Conservation (phyloP, 2,888 invertebrate species). For the Caenorhabditis wallacei region DNA sequence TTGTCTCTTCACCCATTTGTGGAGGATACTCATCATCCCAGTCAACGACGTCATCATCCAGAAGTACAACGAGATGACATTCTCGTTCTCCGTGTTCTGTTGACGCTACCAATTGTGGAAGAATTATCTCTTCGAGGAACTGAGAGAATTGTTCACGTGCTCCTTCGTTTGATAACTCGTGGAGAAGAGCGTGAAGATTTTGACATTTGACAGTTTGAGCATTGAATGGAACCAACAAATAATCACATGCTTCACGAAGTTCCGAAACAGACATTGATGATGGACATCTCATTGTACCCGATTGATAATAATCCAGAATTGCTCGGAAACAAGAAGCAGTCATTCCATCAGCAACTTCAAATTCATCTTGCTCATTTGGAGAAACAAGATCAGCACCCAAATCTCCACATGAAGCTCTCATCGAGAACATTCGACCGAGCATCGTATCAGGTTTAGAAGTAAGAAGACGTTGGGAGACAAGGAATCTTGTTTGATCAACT, state of each 20-base stretch:
- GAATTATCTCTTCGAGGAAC: slow-evolving; percentile 94
- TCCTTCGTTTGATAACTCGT: slow-evolving; percentile 99
- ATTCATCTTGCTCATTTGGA: slow-evolving; percentile 96
- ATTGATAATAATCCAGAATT: slow-evolving; percentile 86
- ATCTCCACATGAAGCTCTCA: slow-evolving; percentile 88
- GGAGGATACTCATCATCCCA: slow-evolving; percentile 99
- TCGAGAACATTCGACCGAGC: slow-evolving; percentile 87
- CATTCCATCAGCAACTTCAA: slow-evolving; percentile 94
- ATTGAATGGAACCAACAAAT: slow-evolving; percentile 97
- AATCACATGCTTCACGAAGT: slow-evolving; percentile 96
- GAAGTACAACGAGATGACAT: slow-evolving; percentile 95
- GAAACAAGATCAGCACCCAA: slow-evolving; percentile 88
- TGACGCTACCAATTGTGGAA: slow-evolving; percentile 94
- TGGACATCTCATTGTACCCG: slow-evolving; percentile 87
- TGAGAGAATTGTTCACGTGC: slow-evolving; percentile 96
- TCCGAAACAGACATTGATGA: slow-evolving; percentile 97
- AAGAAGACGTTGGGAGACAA: slow-evolving; percentile 94
- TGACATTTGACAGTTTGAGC: slow-evolving; percentile 91
- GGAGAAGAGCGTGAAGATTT: slow-evolving; percentile 89
- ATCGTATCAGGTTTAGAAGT: slow-evolving; percentile 97
- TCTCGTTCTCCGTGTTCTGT: slow-evolving; percentile 93
- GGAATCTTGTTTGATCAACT: slow-evolving; percentile 96
- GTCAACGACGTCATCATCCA: slow-evolving; percentile 96
- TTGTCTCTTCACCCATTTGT: slow-evolving; percentile 97
- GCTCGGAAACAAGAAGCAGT: slow-evolving; percentile 95